Base-by-base conservation (phyloP, 1,140 invertebrate genomes). In the Zaprionus davidi region DNA sequence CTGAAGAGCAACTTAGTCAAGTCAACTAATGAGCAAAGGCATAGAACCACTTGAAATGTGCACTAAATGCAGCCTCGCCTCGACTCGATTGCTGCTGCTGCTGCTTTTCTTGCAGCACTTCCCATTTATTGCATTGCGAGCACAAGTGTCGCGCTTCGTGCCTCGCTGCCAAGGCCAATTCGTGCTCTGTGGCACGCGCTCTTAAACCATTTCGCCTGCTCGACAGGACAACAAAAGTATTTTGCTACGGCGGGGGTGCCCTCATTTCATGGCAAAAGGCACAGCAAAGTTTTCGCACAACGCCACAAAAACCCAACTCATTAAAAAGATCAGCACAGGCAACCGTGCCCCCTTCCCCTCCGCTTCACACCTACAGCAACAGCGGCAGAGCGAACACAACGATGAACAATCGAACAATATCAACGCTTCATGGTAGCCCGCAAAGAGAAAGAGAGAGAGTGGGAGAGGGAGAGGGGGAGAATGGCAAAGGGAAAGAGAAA, bases 351-450 rank as follows among this genome's bases (percentile, higher is more conserved):
- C 46, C 31, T 9, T 11, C 6, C 11, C 53, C 20, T 56, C 5
- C 12, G 1, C 24, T 4, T 41, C 46, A 63, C 68, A 46, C 44
- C 26, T 28, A 44, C 62, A 59, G 46, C 57, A 51, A 7, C 38
- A 41, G n/a, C 41, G n/a, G n/a, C 41, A 46, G n/a, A 17, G 41
- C 53, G 38, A 60, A 67, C 66, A 26, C 75, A 53, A 57, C 70
- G 56, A 68, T 26, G 80, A 87, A 87, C 84, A 87, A 83, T 87
- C 83, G 83, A 87, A 87, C 83, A 87, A 87, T 87, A 87, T 87
- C 84, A 88, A 83, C 80, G 82, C 76, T 57, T 68, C 69, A 79
- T 57, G 79, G 79, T 69, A 79, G 84, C 60, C 66, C 64, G 36
- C 72, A 76, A 81, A 62, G 56, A n/a, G 53, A 57, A 24, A 59